These are phyloP conservation scores for Tachyglossus aculeatus DNA, from an alignment of 2,797 vertebrate species.

Conservation along the genomic window DNA sequence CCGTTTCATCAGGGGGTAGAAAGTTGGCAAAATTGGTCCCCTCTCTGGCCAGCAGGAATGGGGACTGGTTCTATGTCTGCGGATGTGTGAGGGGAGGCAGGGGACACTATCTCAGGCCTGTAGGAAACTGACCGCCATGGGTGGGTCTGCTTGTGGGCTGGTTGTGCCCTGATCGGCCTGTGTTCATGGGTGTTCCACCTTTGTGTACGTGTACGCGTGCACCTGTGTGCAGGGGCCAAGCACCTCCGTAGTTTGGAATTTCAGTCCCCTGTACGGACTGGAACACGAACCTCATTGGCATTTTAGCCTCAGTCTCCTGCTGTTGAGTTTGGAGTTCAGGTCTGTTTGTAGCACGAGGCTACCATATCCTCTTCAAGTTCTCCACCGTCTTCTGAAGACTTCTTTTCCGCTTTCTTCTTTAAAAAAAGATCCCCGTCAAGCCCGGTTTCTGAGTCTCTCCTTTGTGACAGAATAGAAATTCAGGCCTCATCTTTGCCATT, in stretches of 20 bases:
- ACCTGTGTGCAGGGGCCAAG: background rate
- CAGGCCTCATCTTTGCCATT: accelerated
- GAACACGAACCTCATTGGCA: too few relatives aligned
- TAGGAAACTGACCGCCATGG: too few relatives aligned
- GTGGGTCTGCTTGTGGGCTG: too few relatives aligned
- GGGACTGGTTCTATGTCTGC: too few relatives aligned
- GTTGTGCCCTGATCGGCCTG: background rate
- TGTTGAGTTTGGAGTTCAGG: too few relatives aligned
- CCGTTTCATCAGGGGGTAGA: too few relatives aligned
- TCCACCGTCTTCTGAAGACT: background rate
- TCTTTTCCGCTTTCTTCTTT: background rate
- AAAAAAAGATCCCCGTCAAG: accelerated
- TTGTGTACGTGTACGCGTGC: background rate
- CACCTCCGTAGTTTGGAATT: background rate
- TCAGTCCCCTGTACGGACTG: background rate
- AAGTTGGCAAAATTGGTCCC: too few relatives aligned
- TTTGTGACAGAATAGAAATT: accelerated
- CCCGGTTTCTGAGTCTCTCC: accelerated
- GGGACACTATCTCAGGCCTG: too few relatives aligned
- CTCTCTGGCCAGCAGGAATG: too few relatives aligned
- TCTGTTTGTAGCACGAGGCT: background rate
- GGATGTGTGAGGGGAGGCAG: too few relatives aligned
- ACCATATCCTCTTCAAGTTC: background rate
- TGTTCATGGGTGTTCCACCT: background rate
- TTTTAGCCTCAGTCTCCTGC: too few relatives aligned